Conservation (phyloP, 2,113 vertebrate species). For the Hemiprocne comata region DNA sequence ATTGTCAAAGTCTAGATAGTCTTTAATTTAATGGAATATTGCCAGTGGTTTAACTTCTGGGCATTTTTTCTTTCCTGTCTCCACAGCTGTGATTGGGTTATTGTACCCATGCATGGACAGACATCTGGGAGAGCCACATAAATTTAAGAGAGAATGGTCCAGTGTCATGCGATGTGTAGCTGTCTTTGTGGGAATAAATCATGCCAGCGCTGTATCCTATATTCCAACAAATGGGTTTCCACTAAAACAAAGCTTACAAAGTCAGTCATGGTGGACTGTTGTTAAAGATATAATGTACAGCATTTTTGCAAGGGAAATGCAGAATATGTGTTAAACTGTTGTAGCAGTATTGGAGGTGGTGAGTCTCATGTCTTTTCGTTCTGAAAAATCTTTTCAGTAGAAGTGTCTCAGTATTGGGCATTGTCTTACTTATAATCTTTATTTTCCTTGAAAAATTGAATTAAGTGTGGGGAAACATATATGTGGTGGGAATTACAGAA, state of each 20-base stretch:
- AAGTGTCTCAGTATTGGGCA: neutral
- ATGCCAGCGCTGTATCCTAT: constrained; percentile 95
- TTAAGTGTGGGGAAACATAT: neutral
- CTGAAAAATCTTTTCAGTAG: neutral
- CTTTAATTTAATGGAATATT: neutral
- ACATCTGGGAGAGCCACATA: constrained; percentile 92
- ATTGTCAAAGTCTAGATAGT: constrained; percentile 1
- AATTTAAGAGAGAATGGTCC: constrained; percentile 97
- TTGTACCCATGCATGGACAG: constrained; percentile 96
- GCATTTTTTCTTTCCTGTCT: constrained; percentile 39
- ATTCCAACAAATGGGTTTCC: neutral
- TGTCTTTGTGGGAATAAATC: constrained; percentile 97
- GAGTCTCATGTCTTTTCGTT: neutral
- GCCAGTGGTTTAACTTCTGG: constrained; percentile 35
- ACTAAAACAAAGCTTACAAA: constrained; percentile 5
- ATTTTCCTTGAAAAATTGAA: neutral
- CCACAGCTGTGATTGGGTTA: constrained; percentile 90
- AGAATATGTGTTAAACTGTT: neutral
- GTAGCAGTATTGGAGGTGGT: neutral
- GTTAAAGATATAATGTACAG: neutral
- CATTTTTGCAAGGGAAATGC: neutral
- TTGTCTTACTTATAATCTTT: neutral
- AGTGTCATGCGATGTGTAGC: constrained; percentile 98
- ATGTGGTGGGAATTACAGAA: neutral
- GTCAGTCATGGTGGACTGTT: neutral